These are phyloP conservation scores for Hyposmocoma kahamanoa DNA, from an alignment of 1,140 invertebrate genomes.

Conservation along the genomic window DNA sequence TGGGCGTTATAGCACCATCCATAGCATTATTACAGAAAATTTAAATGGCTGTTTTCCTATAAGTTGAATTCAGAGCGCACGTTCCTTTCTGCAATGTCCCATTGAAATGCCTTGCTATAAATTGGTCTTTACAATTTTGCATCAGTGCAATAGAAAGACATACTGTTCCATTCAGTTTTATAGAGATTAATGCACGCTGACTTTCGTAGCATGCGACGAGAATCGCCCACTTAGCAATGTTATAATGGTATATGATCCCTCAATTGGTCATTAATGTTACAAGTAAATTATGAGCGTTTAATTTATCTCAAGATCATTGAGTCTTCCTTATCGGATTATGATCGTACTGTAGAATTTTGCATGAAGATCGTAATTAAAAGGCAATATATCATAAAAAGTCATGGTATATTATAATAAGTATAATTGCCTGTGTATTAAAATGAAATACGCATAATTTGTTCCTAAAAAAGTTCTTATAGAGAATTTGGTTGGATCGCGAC, in stretches of 20 bases:
- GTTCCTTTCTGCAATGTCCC: not conserved
- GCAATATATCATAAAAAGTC: too few relatives aligned
- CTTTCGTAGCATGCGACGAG: not conserved
- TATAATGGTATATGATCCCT: conserved; percentile 5
- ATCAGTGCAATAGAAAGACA: not conserved
- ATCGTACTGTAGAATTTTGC: not conserved
- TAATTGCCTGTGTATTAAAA: conserved; percentile 12
- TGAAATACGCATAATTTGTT: conserved; percentile 18
- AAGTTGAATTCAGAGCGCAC: not conserved
- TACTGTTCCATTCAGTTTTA: conserved; percentile 23
- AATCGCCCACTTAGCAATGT: conserved; percentile 11
- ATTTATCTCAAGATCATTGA: not conserved
- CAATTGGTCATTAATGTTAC: not conserved
- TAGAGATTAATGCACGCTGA: conserved; percentile 14
- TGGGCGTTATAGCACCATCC: conserved; percentile 8
- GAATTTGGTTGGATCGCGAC: conserved; percentile 22
- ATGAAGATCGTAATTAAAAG: too few relatives aligned
- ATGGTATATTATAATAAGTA: too few relatives aligned
- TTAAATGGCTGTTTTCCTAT: conserved; percentile 2
- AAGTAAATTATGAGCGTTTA: not conserved
- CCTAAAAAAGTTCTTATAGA: conserved; percentile 18
- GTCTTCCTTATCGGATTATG: not conserved
- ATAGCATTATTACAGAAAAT: conserved; percentile 10
- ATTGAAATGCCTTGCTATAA: not conserved
- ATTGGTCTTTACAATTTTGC: not conserved